Base-by-base conservation (phyloP, 1,140 invertebrate species). In the Drosophila sp. region DNA sequence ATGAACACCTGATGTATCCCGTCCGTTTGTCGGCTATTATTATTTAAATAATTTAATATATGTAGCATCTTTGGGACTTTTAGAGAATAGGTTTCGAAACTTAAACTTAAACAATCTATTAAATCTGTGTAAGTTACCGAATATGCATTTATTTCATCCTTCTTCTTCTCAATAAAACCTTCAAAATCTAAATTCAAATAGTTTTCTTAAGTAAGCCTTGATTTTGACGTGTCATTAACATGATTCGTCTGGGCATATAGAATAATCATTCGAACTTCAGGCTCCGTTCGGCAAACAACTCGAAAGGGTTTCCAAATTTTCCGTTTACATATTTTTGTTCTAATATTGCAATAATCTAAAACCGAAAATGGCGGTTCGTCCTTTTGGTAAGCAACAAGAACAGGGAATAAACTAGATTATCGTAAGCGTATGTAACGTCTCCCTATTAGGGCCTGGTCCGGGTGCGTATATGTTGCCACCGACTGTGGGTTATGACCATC, bases 401-500 rank as follows among this genome's bases (percentile, higher is more conserved):
- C 1, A 3, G 10, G 29, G 1, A 8, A 33, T 11, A 23, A 23
- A 2, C 5, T 40, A 8, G 32, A 10, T 38, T 6, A 7, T 7
- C 1, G 7, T 10, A 60, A 17, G 17, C 17, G 23, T 44, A 30
- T 63, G 6, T 1, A 1, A 10, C 3, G 23, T 60, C 6, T 38
- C 1, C 4, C 33, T 7, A 1, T 1, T 29, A 94, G 95, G 94
- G 11, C 95, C 95, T 56, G 95, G 94, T 32, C 94, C 95, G 4
- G 94, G 93, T 57, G 94, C 94, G 10, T 95, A 95, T 78, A 76
- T 80, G 69, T 89, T 95, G 70, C 94, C 94, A 0, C 90, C 94
- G 17, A 93, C 93, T 23, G 92, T 94, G 6, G 95, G 95, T 10
- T 95, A 93, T 86, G 78, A 92, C 0, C 72, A 91, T 30, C 94